Base-by-base conservation (phyloP, 53 echinoderm and acorn worm species). In the Antedon mediterranea region DNA sequence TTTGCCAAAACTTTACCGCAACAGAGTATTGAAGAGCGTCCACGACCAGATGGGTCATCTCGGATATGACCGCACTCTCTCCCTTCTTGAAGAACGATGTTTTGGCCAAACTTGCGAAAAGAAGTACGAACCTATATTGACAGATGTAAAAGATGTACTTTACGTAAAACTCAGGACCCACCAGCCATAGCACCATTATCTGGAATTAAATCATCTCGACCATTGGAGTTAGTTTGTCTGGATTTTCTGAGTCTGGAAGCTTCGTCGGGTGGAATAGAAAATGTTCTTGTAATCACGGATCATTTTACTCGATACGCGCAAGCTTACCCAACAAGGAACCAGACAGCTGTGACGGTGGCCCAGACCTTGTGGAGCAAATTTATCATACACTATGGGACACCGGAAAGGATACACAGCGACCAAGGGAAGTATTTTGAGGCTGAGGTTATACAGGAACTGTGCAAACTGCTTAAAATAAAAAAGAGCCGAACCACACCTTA, bases 391-490 rank as follows among this genome's bases (percentile, higher is more conserved):
- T 84, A 74, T 30, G 84, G 84, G 20, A 75, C 79, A 26, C 84
- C 76, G 6, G 79, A 84, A 28, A 71, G 79, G 0, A 31, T 84
- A 2, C 76, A 84, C 57, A 74, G 74, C 0, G 80, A 84, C 37
- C 84, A 84, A n/a, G 80, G 80, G 28, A 75, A 72, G 42, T 74
- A 75, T 71, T 84, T 84, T 30, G 79, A 79, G 32, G 79, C 84
- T 0, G 71, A 37, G 7, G 33, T 84, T 23, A 78, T 84, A 0
- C 32, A 34, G 26, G 71, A 84, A 71, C 37, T 84, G 33, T 79
- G 79, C n/a, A 28, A 30, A 0, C 79, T 79, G 14, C 79, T 84
- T 18, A 75, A 37, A 18, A 79, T 79, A 27, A 18, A 42, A 28
- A 84, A 84, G 31, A 76, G 41, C 27, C 74, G 71, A 27, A 84